Evolutionary conservation across 1,140 invertebrate species (phyloP), one percentile per base, ranked within the genome.

Genomic region (Meloidogyne floridensis): DNA sequence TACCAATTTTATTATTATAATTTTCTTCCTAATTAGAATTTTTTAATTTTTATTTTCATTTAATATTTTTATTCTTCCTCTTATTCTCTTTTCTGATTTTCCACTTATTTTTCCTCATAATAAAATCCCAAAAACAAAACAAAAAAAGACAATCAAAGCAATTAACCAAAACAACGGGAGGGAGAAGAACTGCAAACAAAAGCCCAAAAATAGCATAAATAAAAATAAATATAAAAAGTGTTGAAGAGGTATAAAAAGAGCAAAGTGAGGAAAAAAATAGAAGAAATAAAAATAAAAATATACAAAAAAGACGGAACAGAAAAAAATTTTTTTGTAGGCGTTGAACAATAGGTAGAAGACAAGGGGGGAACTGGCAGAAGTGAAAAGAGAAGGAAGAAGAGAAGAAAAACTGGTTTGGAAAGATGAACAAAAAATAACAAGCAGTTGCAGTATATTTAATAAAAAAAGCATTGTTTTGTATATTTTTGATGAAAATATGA

Each of bases 161-260:
- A 65, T 65, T 65, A 65, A 65, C 59, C 59, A 65, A 65, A 65
- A 65, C 59, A 65, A 65, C 59, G 59, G 59, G n/a, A 65, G n/a
- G n/a, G n/a, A 32, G 59, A 65, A 65, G n/a, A 65, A 65, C 59
- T 65, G 59, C 59, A 65, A 65, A 65, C 59, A 65, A 65, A 65
- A 65, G 59, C 59, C 59, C 59, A 65, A 65, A 65, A 65, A 65
- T 65, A 65, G 59, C 59, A 65, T 11, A 65, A 6, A 47, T 47
- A 47, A 47, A 47, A 47, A 47, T 47, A 65, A 65, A 65, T n/a
- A 59, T 59, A 59, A 15, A 15, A 65, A 65, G 59, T 65, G 59
- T 65, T 65, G 59, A 65, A 65, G 59, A 65, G 59, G 59, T n/a
- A 65, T 65, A 65, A 65, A 65, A 65, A 65, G 59, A 65, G 15